These are phyloP conservation scores for Oxyteleia sp. DNA, from an alignment of 2,888 invertebrate species.

Conservation along the genomic window DNA sequence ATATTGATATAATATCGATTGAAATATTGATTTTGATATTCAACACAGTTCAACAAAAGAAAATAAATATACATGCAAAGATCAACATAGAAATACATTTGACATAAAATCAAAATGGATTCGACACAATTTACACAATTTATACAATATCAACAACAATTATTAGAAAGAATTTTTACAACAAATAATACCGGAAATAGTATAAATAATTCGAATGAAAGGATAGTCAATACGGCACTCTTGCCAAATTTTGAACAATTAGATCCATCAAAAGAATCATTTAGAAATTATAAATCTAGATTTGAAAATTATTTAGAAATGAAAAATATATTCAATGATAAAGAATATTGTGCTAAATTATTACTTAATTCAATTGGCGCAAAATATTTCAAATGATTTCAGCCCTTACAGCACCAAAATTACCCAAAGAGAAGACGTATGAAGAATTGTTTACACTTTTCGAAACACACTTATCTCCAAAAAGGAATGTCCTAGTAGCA, in stretches of 20 bases:
- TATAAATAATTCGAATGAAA: too few relatives aligned
- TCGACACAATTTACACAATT: constrained; percentile 14
- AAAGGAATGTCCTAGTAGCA: constrained; percentile 34
- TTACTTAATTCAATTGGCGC: constrained; percentile 48
- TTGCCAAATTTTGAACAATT: constrained; percentile 47
- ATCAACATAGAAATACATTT: too few relatives aligned
- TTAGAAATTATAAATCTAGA: constrained; percentile 40
- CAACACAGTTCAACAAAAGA: too few relatives aligned
- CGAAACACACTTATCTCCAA: constrained; percentile 39
- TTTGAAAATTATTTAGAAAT: constrained; percentile 46
- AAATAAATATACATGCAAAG: too few relatives aligned
- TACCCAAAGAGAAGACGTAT: constrained; percentile 21
- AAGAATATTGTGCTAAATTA: constrained; percentile 48
- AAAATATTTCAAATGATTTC: constrained; percentile 41
- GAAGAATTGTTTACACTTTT: constrained; percentile 34
- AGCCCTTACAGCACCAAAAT: constrained; percentile 33
- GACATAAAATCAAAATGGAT: too few relatives aligned
- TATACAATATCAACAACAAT: constrained; percentile 16
- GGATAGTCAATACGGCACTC: constrained; percentile 21
- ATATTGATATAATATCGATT: too few relatives aligned
- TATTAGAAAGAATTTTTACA: too few relatives aligned
- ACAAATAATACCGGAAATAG: too few relatives aligned
- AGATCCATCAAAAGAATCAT: constrained; percentile 39
- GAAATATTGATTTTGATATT: too few relatives aligned
- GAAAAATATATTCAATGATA: too few relatives aligned